phyloP scores from a whole-genome alignment of 2,797 vertebrate genomes.

The Gymnothorax javanicus region DNA sequence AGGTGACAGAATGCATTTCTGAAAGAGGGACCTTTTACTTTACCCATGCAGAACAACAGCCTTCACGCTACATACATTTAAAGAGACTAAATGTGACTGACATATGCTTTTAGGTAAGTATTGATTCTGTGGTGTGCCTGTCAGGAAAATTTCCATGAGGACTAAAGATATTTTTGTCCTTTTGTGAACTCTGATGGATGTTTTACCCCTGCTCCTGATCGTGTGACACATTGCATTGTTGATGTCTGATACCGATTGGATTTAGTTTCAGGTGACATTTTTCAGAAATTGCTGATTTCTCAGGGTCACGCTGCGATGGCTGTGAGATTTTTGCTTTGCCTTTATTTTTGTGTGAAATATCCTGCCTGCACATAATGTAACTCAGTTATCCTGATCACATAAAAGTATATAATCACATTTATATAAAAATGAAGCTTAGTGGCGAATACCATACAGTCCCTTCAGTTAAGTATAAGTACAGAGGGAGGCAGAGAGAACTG shows the following conservation, averaged over 20 bases:
- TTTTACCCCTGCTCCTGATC: background rate
- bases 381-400: background rate
- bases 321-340: background rate
- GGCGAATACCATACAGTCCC: too few relatives aligned
- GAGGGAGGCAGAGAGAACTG: background rate
- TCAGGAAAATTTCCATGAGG: background rate
- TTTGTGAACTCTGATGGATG: background rate
- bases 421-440: too few relatives aligned
- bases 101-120: constrained; percentile 42
- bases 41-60: constrained; percentile 40
- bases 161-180: background rate
- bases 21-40: constrained; percentile 52
- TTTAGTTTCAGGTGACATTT: background rate
- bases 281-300: background rate
- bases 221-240: background rate
- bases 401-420: too few relatives aligned
- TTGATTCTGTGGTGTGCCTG: background rate
- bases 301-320: background rate
- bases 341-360: background rate
- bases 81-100: constrained; percentile 31
- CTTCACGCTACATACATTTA: constrained; percentile 20
- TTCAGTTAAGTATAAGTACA: too few relatives aligned
- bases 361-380: background rate
- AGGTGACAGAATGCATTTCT: constrained; percentile 52
- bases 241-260: background rate